phyloP scores from a whole-genome alignment of 2,888 invertebrate genomes.

The Agrilus biguttatus region DNA sequence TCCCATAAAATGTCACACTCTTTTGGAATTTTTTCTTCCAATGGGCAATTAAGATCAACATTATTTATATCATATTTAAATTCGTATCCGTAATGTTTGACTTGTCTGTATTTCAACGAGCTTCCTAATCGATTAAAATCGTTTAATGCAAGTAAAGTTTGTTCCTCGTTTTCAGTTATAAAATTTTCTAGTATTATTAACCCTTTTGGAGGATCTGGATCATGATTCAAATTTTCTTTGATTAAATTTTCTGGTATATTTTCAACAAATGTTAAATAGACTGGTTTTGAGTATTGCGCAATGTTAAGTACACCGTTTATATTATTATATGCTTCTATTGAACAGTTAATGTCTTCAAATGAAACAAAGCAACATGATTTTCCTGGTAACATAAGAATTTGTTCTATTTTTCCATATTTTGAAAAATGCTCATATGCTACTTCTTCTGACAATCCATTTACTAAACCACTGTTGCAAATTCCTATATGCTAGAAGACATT shows the following conservation, averaged over 20 bases:
- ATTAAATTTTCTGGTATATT: constrained; percentile 16
- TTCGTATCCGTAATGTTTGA: constrained; percentile 84
- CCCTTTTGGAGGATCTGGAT: constrained; percentile 43
- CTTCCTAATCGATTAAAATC: constrained; percentile 19
- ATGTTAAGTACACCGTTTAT: constrained; percentile 46
- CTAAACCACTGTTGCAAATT: constrained; percentile 78
- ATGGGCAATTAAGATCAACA: constrained; percentile 57
- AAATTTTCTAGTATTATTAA: constrained; percentile 57
- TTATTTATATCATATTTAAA: constrained; percentile 80
- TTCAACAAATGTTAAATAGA: constrained; percentile 53
- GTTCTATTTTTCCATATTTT: constrained; percentile 38
- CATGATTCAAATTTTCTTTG: constrained; percentile 21
- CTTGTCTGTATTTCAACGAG: constrained; percentile 64
- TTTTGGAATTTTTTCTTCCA: constrained; percentile 52
- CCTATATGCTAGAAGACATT: constrained; percentile 44
- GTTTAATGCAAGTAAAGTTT: constrained; percentile 39
- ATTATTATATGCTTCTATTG: constrained; percentile 39
- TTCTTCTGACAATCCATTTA: constrained; percentile 60
- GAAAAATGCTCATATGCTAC: constrained; percentile 39
- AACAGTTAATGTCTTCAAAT: constrained; percentile 37
- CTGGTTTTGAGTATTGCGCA: constrained; percentile 40
- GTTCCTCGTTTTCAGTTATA: constrained; percentile 55
- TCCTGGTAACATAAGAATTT: constrained; percentile 55
- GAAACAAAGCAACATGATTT: constrained; percentile 71
- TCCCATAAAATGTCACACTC: constrained; percentile 52